Base-by-base conservation (phyloP, 2,113 vertebrate species). In the Phylloscopus whistleri region DNA sequence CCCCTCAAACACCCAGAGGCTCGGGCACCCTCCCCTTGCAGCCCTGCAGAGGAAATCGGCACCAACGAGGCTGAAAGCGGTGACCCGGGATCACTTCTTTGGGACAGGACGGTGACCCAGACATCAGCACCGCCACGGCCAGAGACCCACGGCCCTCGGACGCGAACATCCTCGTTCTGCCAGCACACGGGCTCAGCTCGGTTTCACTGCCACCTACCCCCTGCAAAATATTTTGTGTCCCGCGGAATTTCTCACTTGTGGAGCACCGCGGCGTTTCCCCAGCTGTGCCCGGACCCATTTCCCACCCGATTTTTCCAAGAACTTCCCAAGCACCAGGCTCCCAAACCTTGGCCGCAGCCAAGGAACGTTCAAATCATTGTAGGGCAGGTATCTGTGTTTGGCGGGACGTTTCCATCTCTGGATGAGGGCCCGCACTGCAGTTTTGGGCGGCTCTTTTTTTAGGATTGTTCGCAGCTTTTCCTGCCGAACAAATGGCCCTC, bases 51-150 rank as follows among this genome's bases (percentile, higher is more conserved):
- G 53, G 49, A 24, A 43, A 51, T 4, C 2, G 7, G 55, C 39
- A 1, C 11, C 58, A 10, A 35, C 7, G 49, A 8, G 24, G 4
- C 0, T 0, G 7, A 22, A 33, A 4, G 3, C 23, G 13, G 1
- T 23, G 9, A 31, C 37, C n/a, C 3, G 43, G 51, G 55, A 20
- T 13, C 56, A 6, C 16, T n/a, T 15, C 17, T 49, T n/a, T 3
- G 94, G 83, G 53, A 14, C 11, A 1, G 17, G 23, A 6, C 2
- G 5, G 5, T 1, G n/a, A 41, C 0, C 23, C 41, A n/a, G 26
- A 31, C 49, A 20, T 7, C 16, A 27, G 8, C 82, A 8, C 30
- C 8, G 83, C 26, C 79, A 1, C 28, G 33, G 46, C 26, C 39
- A 1, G 48, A 3, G 72, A 41, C 90, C 88, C 76, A 69, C 2